These are phyloP conservation scores for Dynastes hyllus DNA, from an alignment of 2,888 invertebrate species.

Conservation along the genomic window DNA sequence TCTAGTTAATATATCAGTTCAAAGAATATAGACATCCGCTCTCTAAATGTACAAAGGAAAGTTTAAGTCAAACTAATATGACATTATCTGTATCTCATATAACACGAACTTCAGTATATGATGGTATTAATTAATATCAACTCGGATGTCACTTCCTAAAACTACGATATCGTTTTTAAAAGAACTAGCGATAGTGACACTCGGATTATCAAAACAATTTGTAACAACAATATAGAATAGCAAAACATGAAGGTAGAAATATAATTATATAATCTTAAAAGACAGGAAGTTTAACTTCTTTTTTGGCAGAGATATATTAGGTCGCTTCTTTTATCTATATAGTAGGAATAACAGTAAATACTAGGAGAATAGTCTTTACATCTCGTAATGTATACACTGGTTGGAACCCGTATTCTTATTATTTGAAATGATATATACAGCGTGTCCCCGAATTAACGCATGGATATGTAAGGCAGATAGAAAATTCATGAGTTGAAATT, in stretches of 20 bases:
- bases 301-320: neutral
- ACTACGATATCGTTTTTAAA: constrained; percentile 14
- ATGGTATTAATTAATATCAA: neutral
- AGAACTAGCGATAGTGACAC: neutral
- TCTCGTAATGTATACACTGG: no score
- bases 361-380: no score
- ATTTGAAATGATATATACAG: no score
- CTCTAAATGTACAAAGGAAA: no score
- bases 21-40: no score
- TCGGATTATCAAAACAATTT: neutral
- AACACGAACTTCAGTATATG: neutral
- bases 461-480: no score
- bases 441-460: no score
- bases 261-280: constrained; percentile 26
- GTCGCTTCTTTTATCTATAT: neutral
- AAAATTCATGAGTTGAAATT: no score
- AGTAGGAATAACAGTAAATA: no score
- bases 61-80: no score
- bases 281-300: neutral
- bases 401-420: no score
- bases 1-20: no score
- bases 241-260: neutral
- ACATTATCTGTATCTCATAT: neutral
- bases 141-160: constrained; percentile 27
- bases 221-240: constrained; percentile 2